phyloP scores from a whole-genome alignment of 2,797 vertebrate species.

The Scolopax rusticola region DNA sequence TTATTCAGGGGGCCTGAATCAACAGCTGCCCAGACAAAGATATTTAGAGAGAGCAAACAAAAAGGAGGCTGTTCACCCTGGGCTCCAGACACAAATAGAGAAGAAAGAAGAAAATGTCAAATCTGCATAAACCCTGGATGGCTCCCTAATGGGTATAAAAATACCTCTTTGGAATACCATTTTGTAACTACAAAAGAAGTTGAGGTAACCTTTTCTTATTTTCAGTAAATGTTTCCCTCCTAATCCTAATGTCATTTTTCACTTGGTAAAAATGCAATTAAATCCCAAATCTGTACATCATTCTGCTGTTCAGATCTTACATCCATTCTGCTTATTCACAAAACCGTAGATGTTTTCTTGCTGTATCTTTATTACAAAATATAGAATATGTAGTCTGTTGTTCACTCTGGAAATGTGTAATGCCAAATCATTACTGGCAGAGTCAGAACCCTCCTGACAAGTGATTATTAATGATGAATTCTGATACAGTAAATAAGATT shows the following conservation, averaged over 20 bases:
- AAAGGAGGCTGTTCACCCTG: not conserved
- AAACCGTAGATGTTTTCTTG: not conserved
- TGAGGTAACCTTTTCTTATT: slow-evolving; percentile 27
- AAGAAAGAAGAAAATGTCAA: slow-evolving; percentile 60
- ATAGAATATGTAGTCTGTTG: not conserved
- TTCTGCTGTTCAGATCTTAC: not conserved
- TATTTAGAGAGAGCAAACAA: slow-evolving; percentile 38
- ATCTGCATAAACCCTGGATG: slow-evolving; percentile 46
- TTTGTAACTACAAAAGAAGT: not conserved
- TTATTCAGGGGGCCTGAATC: not conserved
- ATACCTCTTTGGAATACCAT: not conserved
- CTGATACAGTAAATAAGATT: not conserved
- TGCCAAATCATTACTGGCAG: not conserved
- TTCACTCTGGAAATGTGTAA: not conserved
- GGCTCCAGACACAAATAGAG: slow-evolving; percentile 17
- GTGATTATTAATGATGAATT: not conserved
- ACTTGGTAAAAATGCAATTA: not conserved
- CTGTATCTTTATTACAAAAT: not conserved
- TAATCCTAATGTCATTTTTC: not conserved
- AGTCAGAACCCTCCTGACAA: not conserved
- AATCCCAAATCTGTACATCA: not conserved
- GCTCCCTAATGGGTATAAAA: slow-evolving; percentile 16
- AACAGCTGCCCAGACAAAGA: slow-evolving; percentile 30
- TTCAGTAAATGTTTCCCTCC: not conserved
- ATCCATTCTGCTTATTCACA: not conserved